Percentiles rank a stretch among this genome's conserved stretches.
phyloP scores from a whole-genome alignment of 2,113 vertebrate genomes.

The Potamarius usumacintae region DNA sequence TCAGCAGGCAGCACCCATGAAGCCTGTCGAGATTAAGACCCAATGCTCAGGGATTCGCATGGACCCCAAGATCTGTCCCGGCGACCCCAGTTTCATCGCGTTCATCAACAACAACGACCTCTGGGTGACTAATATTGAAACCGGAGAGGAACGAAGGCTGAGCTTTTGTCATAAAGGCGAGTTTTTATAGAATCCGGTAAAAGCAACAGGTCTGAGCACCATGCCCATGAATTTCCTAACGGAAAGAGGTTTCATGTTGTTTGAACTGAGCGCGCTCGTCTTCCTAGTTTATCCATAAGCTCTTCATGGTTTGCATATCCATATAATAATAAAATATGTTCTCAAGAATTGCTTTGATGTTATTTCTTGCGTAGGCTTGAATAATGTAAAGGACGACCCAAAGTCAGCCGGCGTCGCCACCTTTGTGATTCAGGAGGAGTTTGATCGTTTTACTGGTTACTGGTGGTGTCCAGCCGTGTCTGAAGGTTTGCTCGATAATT shows the following conservation, averaged over 20 bases:
- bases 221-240: not conserved
- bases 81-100: conserved; percentile 87
- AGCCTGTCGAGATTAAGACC: conserved; percentile 93
- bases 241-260: not conserved
- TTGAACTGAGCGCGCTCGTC: not conserved
- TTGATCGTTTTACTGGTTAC: conserved; percentile 95
- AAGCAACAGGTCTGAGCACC: not conserved
- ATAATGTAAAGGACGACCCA: conserved; percentile 89
- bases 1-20: conserved; percentile 87
- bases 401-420: conserved; percentile 94
- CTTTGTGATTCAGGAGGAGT: conserved; percentile 98
- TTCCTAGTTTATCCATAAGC: not conserved
- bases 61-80: conserved; percentile 95
- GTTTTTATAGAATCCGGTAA: conserved; percentile 5
- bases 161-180: conserved; percentile 92
- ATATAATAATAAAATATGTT: not conserved
- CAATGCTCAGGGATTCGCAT: conserved; percentile 92
- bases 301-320: not conserved
- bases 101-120: conserved; percentile 95
- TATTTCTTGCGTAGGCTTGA: conserved; percentile 73
- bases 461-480: conserved; percentile 91
- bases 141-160: conserved; percentile 83
- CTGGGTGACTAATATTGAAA: conserved; percentile 91
- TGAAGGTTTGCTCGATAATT: conserved; percentile 76
- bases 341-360: not conserved